Evolutionary conservation across 1,140 invertebrate genomes (phyloP).

Genomic region (Pantala flavescens): DNA sequence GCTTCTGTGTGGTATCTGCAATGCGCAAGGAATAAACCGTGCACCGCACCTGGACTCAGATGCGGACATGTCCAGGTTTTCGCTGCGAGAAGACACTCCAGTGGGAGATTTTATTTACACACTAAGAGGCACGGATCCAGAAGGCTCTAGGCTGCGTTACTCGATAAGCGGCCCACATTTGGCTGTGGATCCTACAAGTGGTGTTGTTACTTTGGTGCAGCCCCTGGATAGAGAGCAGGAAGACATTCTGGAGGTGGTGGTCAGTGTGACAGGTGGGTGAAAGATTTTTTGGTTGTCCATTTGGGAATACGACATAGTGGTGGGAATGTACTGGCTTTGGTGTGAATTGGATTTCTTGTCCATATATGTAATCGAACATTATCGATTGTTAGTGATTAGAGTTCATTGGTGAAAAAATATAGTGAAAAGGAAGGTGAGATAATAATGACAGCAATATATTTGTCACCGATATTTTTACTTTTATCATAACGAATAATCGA

Average conservation of each 20-base stretch:
- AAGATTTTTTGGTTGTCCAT: neutral
- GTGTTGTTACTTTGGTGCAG: conserved; percentile 60
- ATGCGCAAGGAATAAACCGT: neutral
- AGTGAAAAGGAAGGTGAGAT: too few species aligned
- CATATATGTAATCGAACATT: too few species aligned
- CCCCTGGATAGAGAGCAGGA: conserved; percentile 64
- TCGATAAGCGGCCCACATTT: conserved; percentile 74
- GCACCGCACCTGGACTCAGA: conserved; percentile 61
- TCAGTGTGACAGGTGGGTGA: conserved; percentile 60
- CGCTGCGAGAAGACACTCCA: conserved; percentile 60
- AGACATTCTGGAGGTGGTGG: conserved; percentile 64
- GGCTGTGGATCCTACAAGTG: conserved; percentile 60
- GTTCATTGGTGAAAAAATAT: too few species aligned
- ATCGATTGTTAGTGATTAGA: too few species aligned
- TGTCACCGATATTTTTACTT: too few species aligned
- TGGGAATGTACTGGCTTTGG: too few species aligned
- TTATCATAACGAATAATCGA: too few species aligned
- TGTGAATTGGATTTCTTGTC: too few species aligned
- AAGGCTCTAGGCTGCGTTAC: conserved; percentile 59
- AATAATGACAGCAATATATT: too few species aligned
- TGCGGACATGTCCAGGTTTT: conserved; percentile 65
- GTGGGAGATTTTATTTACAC: conserved; percentile 66
- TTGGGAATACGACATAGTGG: too few species aligned
- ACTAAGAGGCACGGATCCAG: conserved; percentile 60
- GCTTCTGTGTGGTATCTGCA: too few species aligned